phyloP scores from a whole-genome alignment of 2,888 invertebrate species.

The Taenaris catops region DNA sequence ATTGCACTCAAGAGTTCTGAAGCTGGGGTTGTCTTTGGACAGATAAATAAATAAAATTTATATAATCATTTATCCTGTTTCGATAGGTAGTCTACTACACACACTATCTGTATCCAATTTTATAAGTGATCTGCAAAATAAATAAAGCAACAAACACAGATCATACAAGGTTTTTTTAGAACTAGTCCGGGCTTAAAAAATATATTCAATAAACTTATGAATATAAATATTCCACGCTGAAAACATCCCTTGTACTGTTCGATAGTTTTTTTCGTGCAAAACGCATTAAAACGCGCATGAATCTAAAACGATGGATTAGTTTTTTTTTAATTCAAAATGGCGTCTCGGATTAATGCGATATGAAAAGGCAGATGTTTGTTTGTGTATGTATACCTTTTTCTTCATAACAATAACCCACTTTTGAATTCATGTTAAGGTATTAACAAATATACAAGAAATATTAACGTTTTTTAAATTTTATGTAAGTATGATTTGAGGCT shows the following conservation, averaged over 20 bases:
- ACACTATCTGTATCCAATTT: too few species aligned
- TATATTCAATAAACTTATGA: slow-evolving; percentile 6
- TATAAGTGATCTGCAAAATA: too few species aligned
- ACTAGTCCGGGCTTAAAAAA: too few species aligned
- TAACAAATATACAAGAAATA: too few species aligned
- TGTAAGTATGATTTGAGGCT: too few species aligned
- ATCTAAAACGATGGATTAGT: slow-evolving; percentile 31
- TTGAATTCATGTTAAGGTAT: slow-evolving; percentile 2
- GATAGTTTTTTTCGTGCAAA: slow-evolving; percentile 15
- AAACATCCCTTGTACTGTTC: slow-evolving; percentile 7
- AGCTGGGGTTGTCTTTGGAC: too few species aligned
- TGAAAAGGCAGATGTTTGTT: slow-evolving; percentile 32
- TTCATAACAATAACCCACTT: slow-evolving; percentile 4
- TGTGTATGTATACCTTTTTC: slow-evolving; percentile 13
- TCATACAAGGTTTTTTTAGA: not conserved
- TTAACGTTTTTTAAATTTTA: too few species aligned
- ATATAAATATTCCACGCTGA: slow-evolving; percentile 4
- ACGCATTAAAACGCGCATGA: slow-evolving; percentile 26
- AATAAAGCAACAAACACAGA: too few species aligned
- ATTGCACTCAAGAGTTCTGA: too few species aligned
- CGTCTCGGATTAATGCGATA: slow-evolving; percentile 29
- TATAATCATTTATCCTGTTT: too few species aligned
- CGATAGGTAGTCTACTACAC: too few species aligned
- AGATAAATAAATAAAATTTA: too few species aligned
- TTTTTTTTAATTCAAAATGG: slow-evolving; percentile 27